phyloP scores from a whole-genome alignment of 2,797 vertebrate genomes.

The Prionace glauca region DNA sequence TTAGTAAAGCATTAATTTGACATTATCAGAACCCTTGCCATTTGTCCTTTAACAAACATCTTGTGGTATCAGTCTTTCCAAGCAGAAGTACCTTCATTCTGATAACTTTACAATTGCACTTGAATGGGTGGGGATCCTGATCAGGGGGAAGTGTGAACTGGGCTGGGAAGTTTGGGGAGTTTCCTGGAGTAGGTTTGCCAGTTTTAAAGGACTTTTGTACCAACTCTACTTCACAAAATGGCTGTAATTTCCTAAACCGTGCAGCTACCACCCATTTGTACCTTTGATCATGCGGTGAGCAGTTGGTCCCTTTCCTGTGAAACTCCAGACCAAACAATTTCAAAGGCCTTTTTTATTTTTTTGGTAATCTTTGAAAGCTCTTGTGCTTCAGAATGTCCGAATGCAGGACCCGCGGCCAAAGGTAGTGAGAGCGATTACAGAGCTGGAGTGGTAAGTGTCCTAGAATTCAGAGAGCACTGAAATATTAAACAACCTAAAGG shows the following conservation, averaged over 20 bases:
- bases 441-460: not conserved
- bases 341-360: not conserved
- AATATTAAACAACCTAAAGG: slow-evolving; percentile 2
- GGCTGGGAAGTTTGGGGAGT: not conserved
- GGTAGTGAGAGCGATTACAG: not conserved
- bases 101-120: not conserved
- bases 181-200: not conserved
- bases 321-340: not conserved
- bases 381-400: slow-evolving; percentile 3
- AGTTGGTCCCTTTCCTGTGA: not conserved
- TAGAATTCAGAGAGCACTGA: slow-evolving; percentile 26
- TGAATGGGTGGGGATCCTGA: not conserved
- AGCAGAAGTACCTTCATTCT: not conserved
- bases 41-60: not conserved
- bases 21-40: not conserved
- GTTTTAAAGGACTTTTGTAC: slow-evolving; percentile 9
- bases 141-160: not conserved
- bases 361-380: not conserved
- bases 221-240: slow-evolving; percentile 16
- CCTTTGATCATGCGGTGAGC: not conserved
- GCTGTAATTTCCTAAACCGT: not conserved
- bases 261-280: not conserved
- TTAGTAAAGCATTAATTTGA: not conserved
- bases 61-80: not conserved
- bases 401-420: not conserved